Evolutionary conservation across 2,797 vertebrate genomes (phyloP), one percentile per base, ranked within the genome.

Genomic region (Neosilurus mollespiculum): DNA sequence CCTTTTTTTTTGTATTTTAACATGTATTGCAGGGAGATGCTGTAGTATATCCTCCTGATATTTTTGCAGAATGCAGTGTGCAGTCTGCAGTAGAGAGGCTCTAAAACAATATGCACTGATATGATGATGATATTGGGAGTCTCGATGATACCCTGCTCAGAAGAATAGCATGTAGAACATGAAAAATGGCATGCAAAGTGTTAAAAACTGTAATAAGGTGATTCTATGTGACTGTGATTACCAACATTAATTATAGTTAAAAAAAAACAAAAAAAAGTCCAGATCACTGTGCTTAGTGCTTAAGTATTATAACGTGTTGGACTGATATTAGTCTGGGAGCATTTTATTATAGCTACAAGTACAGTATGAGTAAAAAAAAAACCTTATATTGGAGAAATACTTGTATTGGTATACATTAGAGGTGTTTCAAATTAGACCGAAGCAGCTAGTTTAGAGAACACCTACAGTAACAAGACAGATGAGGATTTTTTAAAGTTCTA

Each of bases 401-500:
- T 26, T 54, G 24, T 72, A 72, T 26, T n/a, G 2, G n/a, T 71
- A 51, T 24, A 58, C 66, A 58, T 70, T 58, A 59, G 9, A 71
- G 54, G 64, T 69, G 10, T 54, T 69, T 16, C 58, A 70, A 72
- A 22, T 65, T 37, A 85, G 81, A 85, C 30, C 59, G 75, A 81
- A 83, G 78, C 69, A 70, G 56, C 78, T 61, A 43, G 34, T 59
- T 22, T 30, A n/a, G 81, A 69, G 37, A 81, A 72, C 84, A 82
- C 51, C 4, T 58, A 24, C 69, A 30, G 49, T 53, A 18, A 56
- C 79, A 81, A 71, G 18, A 34, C 26, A 58, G 78, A 49, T 37
- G 59, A 77, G 77, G 78, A 80, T 64, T 54, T 49, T 49, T 85
- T 61, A 76, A 65, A 51, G 53, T 64, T 81, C 78, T 84, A 84